Evolutionary conservation across 2,888 invertebrate species (phyloP), one percentile per base, ranked within the genome.

Genomic region (Tromatobia lineatoria): DNA sequence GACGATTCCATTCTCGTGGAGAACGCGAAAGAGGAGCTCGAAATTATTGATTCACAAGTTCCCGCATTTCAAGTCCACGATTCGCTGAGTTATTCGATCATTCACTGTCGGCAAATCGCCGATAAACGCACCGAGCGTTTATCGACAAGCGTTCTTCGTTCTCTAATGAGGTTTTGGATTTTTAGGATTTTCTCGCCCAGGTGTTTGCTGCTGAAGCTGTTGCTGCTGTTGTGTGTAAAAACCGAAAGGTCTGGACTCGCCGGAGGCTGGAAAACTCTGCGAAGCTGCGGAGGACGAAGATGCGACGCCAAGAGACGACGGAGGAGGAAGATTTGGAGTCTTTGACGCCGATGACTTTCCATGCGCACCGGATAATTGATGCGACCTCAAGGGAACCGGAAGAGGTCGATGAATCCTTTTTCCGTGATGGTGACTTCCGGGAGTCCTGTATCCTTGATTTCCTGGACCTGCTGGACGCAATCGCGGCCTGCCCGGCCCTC

Each of bases 401-500:
- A 93, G 89, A 13, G 92, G 90, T 20, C 90, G 90, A 59, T 92
- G 93, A 23, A 90, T 84, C 69, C 91, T 91, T 73, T 91, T 90
- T 3, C 87, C 79, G 25, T 92, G 89, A 67, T 90, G 88, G 71
- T 90, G 88, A 13, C 84, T 70, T 23, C 83, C 81, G 0, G 95
- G 93, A 2, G 95, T 95, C 23, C 96, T 94, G 34, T 95, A 94
- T 8, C 96, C 96, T 82, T 95, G 95, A 90, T 96, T 95, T 0
- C 95, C 94, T 0, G 96, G 96, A 0, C 96, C 96, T 10, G 95
- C 94, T 0, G 96, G 96, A 89, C 96, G 95, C 13, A 96, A 93
- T 2, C 96, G 94, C 0, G 96, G 96, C 82, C 96, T 93, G 10
- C 96, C 96, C 0, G 96, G 96, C 20, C 96, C 96, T 64, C 96